Conservation (phyloP, 2,888 invertebrate genomes). For the Melinaea marsaeus region DNA sequence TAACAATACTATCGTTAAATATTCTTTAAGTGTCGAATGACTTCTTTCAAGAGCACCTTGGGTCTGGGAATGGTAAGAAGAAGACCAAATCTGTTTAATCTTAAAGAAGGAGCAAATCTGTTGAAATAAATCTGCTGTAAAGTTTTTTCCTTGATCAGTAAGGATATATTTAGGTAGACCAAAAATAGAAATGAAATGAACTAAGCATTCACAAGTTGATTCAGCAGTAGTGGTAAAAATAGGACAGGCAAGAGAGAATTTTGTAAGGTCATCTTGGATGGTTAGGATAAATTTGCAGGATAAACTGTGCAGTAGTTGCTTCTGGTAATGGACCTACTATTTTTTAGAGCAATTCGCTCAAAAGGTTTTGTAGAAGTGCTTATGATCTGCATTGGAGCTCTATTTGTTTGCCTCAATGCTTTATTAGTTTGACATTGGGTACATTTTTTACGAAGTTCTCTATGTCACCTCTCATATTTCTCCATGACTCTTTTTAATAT, state of each 20-base stretch:
- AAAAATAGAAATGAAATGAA: constrained; percentile 28
- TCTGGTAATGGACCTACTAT: constrained; percentile 33
- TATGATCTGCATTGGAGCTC: constrained; percentile 6
- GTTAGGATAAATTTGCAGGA: constrained; percentile 28
- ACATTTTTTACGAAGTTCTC: neutral
- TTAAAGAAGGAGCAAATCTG: neutral
- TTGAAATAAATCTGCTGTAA: neutral
- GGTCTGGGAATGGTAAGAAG: too few species aligned
- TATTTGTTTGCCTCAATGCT: neutral
- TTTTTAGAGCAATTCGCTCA: constrained; percentile 19
- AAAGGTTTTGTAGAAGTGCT: constrained; percentile 17
- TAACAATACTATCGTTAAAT: too few species aligned
- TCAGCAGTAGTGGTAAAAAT: constrained; percentile 25
- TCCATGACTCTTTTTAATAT: constrained; percentile 30
- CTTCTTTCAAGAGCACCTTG: too few species aligned
- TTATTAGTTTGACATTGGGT: too few species aligned
- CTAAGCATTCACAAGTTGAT: constrained; percentile 25
- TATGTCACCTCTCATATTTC: constrained; percentile 30
- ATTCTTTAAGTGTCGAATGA: too few species aligned
- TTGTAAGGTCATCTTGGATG: constrained; percentile 14
- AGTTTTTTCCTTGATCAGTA: constrained; percentile 19
- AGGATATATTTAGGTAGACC: constrained; percentile 28
- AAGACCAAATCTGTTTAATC: too few species aligned
- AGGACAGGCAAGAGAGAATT: constrained; percentile 29
- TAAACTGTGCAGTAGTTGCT: constrained; percentile 17